These are phyloP conservation scores for Chiloscyllium punctatum DNA, from an alignment of 2,797 vertebrate genomes.

Conservation along the genomic window DNA sequence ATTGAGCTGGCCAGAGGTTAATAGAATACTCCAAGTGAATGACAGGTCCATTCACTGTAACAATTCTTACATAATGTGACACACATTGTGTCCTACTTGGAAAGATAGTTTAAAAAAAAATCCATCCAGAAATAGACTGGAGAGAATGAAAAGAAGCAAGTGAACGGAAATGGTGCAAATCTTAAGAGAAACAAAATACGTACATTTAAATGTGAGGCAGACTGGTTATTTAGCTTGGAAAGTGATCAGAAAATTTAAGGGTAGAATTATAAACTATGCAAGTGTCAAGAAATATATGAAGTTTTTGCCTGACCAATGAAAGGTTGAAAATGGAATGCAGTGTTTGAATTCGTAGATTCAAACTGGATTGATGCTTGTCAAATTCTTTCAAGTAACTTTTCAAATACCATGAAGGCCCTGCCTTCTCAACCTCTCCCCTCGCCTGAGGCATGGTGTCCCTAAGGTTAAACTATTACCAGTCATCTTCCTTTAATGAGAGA, in stretches of 20 bases:
- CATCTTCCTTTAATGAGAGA: no score
- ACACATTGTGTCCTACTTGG: background rate
- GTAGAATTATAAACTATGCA: background rate
- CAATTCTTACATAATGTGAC: background rate
- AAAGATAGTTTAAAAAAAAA: background rate
- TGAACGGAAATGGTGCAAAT: background rate
- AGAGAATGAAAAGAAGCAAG: background rate
- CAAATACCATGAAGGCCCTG: no score
- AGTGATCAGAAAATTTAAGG: background rate
- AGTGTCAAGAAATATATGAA: background rate
- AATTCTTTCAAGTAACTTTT: no score
- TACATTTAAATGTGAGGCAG: background rate
- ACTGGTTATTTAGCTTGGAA: background rate
- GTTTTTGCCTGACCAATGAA: background rate
- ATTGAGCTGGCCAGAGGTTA: background rate
- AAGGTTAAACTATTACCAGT: no score
- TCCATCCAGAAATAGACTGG: background rate
- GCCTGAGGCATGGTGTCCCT: no score
- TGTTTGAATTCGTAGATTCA: background rate
- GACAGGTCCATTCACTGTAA: background rate
- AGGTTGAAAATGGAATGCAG: background rate
- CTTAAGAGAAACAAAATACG: background rate
- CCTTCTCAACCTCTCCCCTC: no score
- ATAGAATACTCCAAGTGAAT: background rate
- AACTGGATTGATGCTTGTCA: background rate